These are phyloP conservation scores for Propithecus perrieri DNA, from an alignment of 2,797 vertebrate species.

Conservation along the genomic window DNA sequence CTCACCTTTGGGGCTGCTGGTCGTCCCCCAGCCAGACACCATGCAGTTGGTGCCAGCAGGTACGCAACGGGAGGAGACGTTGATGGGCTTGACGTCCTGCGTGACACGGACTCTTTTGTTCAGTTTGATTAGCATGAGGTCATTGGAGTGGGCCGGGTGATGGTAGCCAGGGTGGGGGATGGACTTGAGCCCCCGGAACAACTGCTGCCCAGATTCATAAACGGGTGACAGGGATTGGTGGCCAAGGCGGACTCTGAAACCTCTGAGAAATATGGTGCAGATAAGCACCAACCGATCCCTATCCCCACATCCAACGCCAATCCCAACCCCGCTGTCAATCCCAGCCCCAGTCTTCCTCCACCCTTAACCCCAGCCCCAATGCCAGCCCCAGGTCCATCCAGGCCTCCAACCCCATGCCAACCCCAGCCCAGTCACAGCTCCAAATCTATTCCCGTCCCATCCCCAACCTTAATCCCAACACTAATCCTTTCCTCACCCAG, in stretches of 20 bases:
- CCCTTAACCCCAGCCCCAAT: not conserved
- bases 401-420: not conserved
- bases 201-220: slow-evolving; percentile 49
- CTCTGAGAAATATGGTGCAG: not conserved
- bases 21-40: slow-evolving; percentile 87
- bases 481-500: not conserved
- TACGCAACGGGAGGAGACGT: slow-evolving; percentile 79
- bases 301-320: accelerated
- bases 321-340: accelerated
- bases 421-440: too few relatives aligned
- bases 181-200: slow-evolving; percentile 44
- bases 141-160: slow-evolving; percentile 80
- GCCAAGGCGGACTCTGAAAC: slow-evolving; percentile 55
- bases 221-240: not conserved
- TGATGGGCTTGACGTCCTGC: slow-evolving; percentile 72
- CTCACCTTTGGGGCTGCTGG: slow-evolving; percentile 74
- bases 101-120: slow-evolving; percentile 32
- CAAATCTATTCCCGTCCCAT: not conserved
- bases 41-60: slow-evolving; percentile 77
- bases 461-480: not conserved
- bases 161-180: slow-evolving; percentile 85
- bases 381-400: too few relatives aligned
- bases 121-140: slow-evolving; percentile 86
- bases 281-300: accelerated
- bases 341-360: not conserved